phyloP scores from a whole-genome alignment of 1,140 invertebrate genomes.

The Battus philenor region DNA sequence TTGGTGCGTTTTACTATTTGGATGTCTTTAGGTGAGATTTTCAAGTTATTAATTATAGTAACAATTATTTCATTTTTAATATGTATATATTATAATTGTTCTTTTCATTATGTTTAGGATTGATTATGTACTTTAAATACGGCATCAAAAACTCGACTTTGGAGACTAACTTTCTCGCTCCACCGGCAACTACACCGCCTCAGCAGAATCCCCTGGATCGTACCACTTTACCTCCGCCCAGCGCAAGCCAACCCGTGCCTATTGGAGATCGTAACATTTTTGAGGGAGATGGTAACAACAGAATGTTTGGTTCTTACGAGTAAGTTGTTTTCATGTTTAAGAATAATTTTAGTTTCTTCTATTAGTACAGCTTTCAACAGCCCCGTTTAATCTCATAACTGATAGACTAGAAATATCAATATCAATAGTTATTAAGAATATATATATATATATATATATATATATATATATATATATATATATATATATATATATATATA shows the following conservation, averaged over 20 bases:
- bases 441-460: no score
- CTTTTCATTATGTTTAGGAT: constrained; percentile 75
- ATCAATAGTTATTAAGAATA: no score
- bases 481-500: no score
- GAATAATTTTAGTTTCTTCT: no score
- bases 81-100: no score
- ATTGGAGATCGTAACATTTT: constrained; percentile 68
- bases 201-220: constrained; percentile 80
- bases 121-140: constrained; percentile 94
- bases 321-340: no score
- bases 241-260: constrained; percentile 55
- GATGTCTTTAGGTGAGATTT: constrained; percentile 87
- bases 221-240: constrained; percentile 76
- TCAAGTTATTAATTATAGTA: no score
- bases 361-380: no score
- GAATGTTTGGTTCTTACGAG: constrained; percentile 39
- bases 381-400: no score
- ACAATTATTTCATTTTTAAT: no score
- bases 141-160: constrained; percentile 91
- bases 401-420: no score
- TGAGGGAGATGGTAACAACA: constrained; percentile 57
- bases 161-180: constrained; percentile 79
- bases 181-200: constrained; percentile 69
- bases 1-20: constrained; percentile 94
- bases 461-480: no score